These are phyloP conservation scores for Scolanthus callimorphus DNA, from an alignment of 92 coral and sea anemone species.

Conservation along the genomic window DNA sequence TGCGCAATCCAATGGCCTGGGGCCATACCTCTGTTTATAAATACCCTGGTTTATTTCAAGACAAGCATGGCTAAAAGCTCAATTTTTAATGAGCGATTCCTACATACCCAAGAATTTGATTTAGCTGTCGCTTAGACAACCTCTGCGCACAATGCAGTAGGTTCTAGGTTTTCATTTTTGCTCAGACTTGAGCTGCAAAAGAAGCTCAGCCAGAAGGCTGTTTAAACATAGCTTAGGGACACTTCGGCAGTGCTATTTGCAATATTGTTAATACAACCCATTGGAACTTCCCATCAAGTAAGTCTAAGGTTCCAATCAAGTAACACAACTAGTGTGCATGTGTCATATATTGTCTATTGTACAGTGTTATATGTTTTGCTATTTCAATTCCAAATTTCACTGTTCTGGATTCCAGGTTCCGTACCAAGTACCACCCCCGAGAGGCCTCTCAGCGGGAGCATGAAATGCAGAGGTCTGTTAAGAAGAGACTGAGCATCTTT, in stretches of 20 bases:
- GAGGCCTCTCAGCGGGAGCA: slow-evolving; percentile 70
- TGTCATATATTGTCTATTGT: too few species aligned
- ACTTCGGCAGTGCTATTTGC: neutral
- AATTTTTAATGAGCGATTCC: slow-evolving; percentile 8
- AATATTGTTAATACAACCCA: too few species aligned
- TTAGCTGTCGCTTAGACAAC: slow-evolving; percentile 16
- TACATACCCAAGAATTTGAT: slow-evolving; percentile 16
- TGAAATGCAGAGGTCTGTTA: slow-evolving; percentile 81
- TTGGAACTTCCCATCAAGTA: neutral
- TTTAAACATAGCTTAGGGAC: neutral
- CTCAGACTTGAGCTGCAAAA: slow-evolving; percentile 43
- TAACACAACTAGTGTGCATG: too few species aligned
- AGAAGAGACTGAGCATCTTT: slow-evolving; percentile 69
- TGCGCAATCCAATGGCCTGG: slow-evolving; percentile 15
- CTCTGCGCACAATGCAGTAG: slow-evolving; percentile 89
- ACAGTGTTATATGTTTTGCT: neutral
- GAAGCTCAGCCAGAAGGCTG: slow-evolving; percentile 52
- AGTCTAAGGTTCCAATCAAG: too few species aligned
- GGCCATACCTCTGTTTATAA: neutral
- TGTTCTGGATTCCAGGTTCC: slow-evolving; percentile 61
- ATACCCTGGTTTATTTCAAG: slow-evolving; percentile 7
- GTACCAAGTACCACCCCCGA: slow-evolving; percentile 81
- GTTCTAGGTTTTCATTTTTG: slow-evolving; percentile 37
- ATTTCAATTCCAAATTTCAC: too few species aligned
- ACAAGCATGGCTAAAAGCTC: slow-evolving; percentile 15